Percentiles rank a stretch among this genome's conserved stretches.
Evolutionary conservation across 2,113 vertebrate species (phyloP).

Genomic region (Oncorhynchus nerka): DNA sequence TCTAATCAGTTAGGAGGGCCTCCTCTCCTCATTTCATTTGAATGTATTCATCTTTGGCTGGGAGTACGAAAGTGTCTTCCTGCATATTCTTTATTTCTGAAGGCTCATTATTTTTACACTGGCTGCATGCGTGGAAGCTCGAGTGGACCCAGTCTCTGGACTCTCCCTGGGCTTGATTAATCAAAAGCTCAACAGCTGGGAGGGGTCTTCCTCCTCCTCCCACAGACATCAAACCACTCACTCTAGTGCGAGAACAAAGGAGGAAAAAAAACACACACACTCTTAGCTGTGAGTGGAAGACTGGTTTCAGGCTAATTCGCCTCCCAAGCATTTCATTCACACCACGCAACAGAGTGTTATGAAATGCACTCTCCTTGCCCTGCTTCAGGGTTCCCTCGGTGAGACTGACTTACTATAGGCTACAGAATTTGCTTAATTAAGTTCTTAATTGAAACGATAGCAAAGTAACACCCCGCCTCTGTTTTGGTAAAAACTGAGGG

Average conservation of each 20-base stretch:
- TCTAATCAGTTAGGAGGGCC: slow-evolving; percentile 78
- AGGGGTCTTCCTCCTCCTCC: slow-evolving; percentile 67
- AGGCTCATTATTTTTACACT: slow-evolving; percentile 93
- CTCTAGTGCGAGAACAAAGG: slow-evolving; percentile 44
- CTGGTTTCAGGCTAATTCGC: too few species aligned
- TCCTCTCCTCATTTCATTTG: slow-evolving; percentile 82
- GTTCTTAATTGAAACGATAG: too few species aligned
- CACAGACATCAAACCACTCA: slow-evolving; percentile 31
- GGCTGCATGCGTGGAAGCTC: slow-evolving; percentile 77
- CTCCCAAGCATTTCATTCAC: too few species aligned
- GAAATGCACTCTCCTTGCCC: too few species aligned
- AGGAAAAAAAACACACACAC: too few species aligned
- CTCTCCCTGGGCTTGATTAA: slow-evolving; percentile 81
- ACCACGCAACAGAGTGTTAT: too few species aligned
- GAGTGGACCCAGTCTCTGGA: slow-evolving; percentile 64
- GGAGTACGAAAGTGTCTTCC: slow-evolving; percentile 55
- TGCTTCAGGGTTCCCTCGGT: too few species aligned
- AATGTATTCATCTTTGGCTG: slow-evolving; percentile 73
- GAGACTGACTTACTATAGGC: too few species aligned
- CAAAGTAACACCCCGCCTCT: too few species aligned
- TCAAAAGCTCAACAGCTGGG: slow-evolving; percentile 87
- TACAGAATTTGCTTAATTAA: too few species aligned
- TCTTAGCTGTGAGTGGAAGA: too few species aligned
- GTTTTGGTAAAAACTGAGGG: too few species aligned
- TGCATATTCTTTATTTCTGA: slow-evolving; percentile 86